A percentile compares a stretch with the other conserved stretches of the same genome.
Conservation (phyloP, 1,140 invertebrate genomes). For the Oppia nitens region DNA sequence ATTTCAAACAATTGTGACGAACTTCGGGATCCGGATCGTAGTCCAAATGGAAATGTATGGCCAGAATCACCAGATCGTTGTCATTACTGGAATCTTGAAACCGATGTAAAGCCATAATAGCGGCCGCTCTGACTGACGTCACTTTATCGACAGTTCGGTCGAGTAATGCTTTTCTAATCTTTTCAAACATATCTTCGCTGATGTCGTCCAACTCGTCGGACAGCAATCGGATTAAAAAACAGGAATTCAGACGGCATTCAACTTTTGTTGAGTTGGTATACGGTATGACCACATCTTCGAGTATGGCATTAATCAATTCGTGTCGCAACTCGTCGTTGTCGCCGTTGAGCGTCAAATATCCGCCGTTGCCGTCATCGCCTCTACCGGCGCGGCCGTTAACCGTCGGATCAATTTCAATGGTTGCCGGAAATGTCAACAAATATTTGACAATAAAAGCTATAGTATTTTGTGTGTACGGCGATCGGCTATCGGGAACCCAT, state of each 20-base stretch:
- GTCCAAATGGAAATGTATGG: not conserved
- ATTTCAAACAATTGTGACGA: not conserved
- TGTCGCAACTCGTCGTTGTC: not conserved
- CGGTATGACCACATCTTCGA: not conserved
- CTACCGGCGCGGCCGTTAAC: too few relatives aligned
- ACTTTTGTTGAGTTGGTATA: not conserved
- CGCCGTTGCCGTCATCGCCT: too few relatives aligned
- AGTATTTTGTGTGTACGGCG: not conserved
- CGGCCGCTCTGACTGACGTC: not conserved
- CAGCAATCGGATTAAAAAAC: not conserved
- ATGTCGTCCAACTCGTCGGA: slow-evolving; percentile 4
- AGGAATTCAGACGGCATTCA: not conserved
- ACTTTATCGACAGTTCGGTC: not conserved
- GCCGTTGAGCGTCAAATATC: not conserved
- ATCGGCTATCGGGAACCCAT: not conserved
- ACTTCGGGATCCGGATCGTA: slow-evolving; percentile 3
- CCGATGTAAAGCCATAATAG: not conserved
- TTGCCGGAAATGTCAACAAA: not conserved
- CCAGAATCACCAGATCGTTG: not conserved
- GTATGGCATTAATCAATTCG: not conserved
- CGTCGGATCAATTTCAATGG: too few relatives aligned
- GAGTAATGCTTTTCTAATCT: not conserved
- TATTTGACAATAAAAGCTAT: not conserved
- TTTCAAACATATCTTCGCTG: not conserved
- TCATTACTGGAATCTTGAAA: not conserved